phyloP scores from a whole-genome alignment of 2,797 vertebrate genomes.

The Rhynchonycteris naso region DNA sequence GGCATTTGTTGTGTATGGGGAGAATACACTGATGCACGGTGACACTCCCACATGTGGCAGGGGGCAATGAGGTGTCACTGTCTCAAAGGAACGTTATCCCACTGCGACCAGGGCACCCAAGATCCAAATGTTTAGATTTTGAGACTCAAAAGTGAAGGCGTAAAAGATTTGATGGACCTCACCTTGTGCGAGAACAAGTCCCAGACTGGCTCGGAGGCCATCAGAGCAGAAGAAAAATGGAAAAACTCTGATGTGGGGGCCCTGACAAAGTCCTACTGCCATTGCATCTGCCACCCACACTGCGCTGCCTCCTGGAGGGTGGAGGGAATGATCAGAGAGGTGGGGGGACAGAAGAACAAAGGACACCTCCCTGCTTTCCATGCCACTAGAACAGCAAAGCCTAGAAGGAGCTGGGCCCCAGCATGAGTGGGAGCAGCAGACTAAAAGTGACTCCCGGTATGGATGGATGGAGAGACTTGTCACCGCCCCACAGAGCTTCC shows the following conservation, averaged over 20 bases:
- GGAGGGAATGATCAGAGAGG: neutral
- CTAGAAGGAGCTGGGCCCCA: neutral
- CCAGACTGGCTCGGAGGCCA: neutral
- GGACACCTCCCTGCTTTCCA: neutral
- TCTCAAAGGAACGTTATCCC: neutral
- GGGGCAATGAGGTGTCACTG: neutral
- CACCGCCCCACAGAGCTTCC: neutral
- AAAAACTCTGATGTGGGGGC: accelerated
- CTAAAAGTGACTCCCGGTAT: neutral
- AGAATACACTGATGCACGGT: accelerated
- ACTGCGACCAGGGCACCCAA: neutral
- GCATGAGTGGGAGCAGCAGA: neutral
- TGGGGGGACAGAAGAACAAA: neutral
- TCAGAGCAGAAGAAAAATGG: neutral
- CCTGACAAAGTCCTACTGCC: neutral
- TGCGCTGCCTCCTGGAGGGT: neutral
- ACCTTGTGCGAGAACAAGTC: neutral
- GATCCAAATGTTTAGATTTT: neutral
- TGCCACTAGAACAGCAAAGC: neutral
- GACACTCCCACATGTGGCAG: neutral
- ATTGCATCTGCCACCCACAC: too few relatives aligned
- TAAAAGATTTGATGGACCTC: neutral
- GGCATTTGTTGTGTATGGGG: neutral
- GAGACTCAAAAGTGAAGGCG: neutral
- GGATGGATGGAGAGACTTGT: neutral